Evolutionary conservation across 2,113 vertebrate genomes (phyloP).

Genomic region (Ptilorrhoa leucosticta): DNA sequence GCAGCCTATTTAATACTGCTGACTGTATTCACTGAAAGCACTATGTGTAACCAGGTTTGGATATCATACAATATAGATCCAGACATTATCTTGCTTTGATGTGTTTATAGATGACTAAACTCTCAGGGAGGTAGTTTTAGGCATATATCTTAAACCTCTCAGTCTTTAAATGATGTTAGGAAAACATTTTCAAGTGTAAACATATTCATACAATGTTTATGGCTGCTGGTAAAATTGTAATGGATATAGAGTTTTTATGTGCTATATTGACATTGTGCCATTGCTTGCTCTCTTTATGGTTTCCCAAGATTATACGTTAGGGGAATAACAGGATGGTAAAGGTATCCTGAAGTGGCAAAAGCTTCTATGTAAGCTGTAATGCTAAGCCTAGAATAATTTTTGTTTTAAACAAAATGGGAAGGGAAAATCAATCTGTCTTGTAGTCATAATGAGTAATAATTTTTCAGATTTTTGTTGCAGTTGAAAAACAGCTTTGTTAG

Average conservation of each 20-base stretch:
- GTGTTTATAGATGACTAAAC: neutral
- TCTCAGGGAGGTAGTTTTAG: neutral
- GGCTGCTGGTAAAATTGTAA: neutral
- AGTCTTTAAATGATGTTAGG: neutral
- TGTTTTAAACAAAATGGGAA: neutral
- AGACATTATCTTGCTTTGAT: neutral
- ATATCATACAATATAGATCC: neutral
- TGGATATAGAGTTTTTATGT: neutral
- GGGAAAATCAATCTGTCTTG: neutral
- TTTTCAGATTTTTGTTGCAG: neutral
- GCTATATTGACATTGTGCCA: rapidly evolving
- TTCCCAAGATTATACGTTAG: neutral
- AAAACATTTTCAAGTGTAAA: neutral
- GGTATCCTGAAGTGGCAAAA: neutral
- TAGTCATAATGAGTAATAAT: neutral
- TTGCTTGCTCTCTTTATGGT: neutral
- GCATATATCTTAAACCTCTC: neutral
- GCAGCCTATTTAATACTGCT: neutral
- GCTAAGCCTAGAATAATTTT: neutral
- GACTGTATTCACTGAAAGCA: neutral
- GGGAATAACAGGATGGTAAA: neutral
- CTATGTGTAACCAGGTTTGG: neutral
- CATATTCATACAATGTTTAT: neutral
- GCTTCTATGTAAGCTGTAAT: neutral
- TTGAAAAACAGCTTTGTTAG: neutral